Base-by-base conservation (phyloP, 2,888 invertebrate genomes). In the Morpho helenor region DNA sequence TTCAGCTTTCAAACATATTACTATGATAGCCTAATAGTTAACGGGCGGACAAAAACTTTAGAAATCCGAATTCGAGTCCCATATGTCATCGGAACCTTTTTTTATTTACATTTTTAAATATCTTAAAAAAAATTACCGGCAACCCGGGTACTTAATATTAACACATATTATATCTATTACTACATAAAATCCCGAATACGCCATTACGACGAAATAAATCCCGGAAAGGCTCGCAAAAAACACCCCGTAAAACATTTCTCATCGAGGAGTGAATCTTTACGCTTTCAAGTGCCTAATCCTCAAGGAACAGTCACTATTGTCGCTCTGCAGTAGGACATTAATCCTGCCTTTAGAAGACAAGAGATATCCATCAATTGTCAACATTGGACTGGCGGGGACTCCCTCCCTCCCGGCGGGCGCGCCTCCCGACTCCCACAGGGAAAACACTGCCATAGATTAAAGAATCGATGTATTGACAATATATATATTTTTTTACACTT, bases 281-380 rank as follows among this genome's bases (percentile, higher is more conserved):
- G 69, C 75, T 70, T 68, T 74, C 68, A 68, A 75, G 73, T 73
- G 77, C 76, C 76, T 84, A 82, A 84, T 84, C 82, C 80, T 79
- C 77, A 77, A 79, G 74, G 74, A 75, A 74, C 78, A 77, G 78
- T 76, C 80, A 79, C 80, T 78, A 87, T 87, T 87, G 87, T 86
- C 74, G 72, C 73, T 61, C 59, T 71, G 67, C 71, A 70, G 75
- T 77, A 77, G 79, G 74, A 76, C 87, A 90, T 90, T 89, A 90
- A 89, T 90, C 88, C 87, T 84, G 86, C 83, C 88, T 87, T 85
- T 86, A 78, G 79, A 80, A 87, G 88, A 88, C 87, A 85, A 84
- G 86, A 84, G 86, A 87, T 85, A 89, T 89, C 89, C 89, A 90
- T 90, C 89, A 90, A 87, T 87, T 89, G 89, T 90, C 89, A 89